Percentiles rank a stretch among this genome's conserved stretches.
Evolutionary conservation across 2,113 vertebrate species (phyloP).

Genomic region (Dinomys branickii): DNA sequence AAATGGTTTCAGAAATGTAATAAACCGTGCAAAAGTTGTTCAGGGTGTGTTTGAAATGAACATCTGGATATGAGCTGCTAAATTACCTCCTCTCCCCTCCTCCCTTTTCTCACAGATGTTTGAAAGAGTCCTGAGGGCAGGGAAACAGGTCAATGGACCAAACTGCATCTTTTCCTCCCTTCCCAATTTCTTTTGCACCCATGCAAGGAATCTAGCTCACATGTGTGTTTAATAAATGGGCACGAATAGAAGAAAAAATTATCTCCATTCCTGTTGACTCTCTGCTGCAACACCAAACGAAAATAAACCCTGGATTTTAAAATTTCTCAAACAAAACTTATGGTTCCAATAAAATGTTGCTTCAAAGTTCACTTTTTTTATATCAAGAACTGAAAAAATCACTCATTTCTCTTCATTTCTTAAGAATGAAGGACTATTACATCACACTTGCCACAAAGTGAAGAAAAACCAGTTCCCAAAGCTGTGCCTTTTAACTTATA

Average conservation of each 20-base stretch:
- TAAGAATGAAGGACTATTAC: slow-evolving; percentile 80
- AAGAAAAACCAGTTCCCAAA: slow-evolving; percentile 77
- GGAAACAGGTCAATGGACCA: slow-evolving; percentile 87
- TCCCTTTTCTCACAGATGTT: slow-evolving; percentile 88
- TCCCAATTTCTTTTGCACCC: slow-evolving; percentile 83
- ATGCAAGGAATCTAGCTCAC: slow-evolving; percentile 80
- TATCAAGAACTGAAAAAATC: slow-evolving; percentile 66
- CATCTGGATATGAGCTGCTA: slow-evolving; percentile 90
- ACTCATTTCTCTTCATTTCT: slow-evolving; percentile 78
- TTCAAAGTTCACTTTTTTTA: slow-evolving; percentile 78
- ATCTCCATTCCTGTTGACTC: slow-evolving; percentile 86
- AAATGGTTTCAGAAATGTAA: slow-evolving; percentile 92
- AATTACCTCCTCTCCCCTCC: slow-evolving; percentile 82
- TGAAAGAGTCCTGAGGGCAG: slow-evolving; percentile 88
- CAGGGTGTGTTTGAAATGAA: slow-evolving; percentile 90
- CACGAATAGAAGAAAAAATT: slow-evolving; percentile 81
- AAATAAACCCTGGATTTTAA: slow-evolving; percentile 89
- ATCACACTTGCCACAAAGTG: slow-evolving; percentile 81
- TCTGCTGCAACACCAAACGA: slow-evolving; percentile 85
- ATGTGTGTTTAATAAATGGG: slow-evolving; percentile 87
- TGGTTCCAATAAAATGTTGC: slow-evolving; percentile 87
- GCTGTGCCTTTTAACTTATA: slow-evolving; percentile 74
- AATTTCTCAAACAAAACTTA: slow-evolving; percentile 84
- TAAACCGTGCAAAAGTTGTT: slow-evolving; percentile 92
- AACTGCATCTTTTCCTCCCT: slow-evolving; percentile 79